phyloP scores from a whole-genome alignment of 2,113 vertebrate species.

The Xiphophorus couchianus region DNA sequence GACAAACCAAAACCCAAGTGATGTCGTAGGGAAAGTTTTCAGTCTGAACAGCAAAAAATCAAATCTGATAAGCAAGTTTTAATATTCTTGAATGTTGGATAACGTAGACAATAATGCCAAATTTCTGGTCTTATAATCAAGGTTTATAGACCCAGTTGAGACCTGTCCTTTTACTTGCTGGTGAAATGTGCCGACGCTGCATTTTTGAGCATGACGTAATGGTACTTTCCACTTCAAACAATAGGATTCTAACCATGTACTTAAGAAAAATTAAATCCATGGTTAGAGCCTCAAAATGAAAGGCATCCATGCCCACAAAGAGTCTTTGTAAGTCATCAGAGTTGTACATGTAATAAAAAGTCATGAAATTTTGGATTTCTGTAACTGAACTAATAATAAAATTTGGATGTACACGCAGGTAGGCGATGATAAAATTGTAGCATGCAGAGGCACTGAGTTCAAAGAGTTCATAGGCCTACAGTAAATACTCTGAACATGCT shows the following conservation, averaged over 20 bases:
- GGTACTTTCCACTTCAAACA: no score
- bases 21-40: background rate
- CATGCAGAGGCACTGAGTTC: conserved; percentile 82
- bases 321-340: background rate
- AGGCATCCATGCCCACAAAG: background rate
- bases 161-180: background rate
- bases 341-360: background rate
- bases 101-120: no score
- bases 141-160: no score
- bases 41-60: background rate
- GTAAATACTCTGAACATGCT: conserved; percentile 71
- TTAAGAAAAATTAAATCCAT: background rate
- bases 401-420: conserved; percentile 61
- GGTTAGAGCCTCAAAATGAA: background rate
- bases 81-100: background rate
- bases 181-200: no score
- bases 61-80: background rate
- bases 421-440: conserved; percentile 50
- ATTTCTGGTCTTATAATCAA: no score
- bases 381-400: conserved; percentile 44
- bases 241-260: no score
- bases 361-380: conserved; percentile 11
- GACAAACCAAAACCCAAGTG: background rate
- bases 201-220: no score
- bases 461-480: conserved; percentile 54